phyloP scores from a whole-genome alignment of 2,888 invertebrate genomes.

The Xanthostigma xanthostigma region DNA sequence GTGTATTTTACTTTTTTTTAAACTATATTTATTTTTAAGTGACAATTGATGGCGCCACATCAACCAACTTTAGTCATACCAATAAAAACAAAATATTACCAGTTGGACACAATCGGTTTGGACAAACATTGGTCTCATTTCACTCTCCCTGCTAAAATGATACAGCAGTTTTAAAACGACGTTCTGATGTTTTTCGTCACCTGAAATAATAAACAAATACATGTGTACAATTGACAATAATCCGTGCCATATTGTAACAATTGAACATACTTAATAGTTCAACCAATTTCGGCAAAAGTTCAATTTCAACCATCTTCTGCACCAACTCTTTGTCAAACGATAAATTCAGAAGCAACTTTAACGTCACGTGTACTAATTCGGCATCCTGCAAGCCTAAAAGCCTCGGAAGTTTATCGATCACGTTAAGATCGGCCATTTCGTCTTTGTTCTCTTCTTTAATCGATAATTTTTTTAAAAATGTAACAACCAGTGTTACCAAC shows the following conservation, averaged over 20 bases:
- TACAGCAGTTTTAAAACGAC: conserved; percentile 73
- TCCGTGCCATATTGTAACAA: not conserved
- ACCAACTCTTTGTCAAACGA: conserved; percentile 84
- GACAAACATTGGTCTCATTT: conserved; percentile 83
- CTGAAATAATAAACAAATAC: conserved; percentile 27
- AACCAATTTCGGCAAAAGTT: conserved; percentile 79
- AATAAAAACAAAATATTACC: conserved; percentile 29
- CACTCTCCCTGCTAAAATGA: conserved; percentile 89
- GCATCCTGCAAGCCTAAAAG: conserved; percentile 50
- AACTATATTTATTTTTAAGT: too few relatives aligned
- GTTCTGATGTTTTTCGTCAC: conserved; percentile 63
- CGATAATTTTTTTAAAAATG: conserved; percentile 89
- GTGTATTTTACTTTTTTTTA: too few relatives aligned
- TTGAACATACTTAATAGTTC: conserved; percentile 59
- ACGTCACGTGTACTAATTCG: conserved; percentile 62
- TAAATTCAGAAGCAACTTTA: conserved; percentile 84
- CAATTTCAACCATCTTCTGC: conserved; percentile 78
- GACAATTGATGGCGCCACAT: too few relatives aligned
- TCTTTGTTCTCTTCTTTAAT: conserved; percentile 91
- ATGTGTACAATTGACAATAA: not conserved
- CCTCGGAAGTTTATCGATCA: conserved; percentile 71
- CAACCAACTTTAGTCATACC: too few relatives aligned
- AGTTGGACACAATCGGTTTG: conserved; percentile 87
- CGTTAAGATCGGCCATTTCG: conserved; percentile 67
- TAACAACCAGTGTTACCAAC: conserved; percentile 74